Conservation (phyloP, 2,888 invertebrate species). For the Elgonia sp. region DNA sequence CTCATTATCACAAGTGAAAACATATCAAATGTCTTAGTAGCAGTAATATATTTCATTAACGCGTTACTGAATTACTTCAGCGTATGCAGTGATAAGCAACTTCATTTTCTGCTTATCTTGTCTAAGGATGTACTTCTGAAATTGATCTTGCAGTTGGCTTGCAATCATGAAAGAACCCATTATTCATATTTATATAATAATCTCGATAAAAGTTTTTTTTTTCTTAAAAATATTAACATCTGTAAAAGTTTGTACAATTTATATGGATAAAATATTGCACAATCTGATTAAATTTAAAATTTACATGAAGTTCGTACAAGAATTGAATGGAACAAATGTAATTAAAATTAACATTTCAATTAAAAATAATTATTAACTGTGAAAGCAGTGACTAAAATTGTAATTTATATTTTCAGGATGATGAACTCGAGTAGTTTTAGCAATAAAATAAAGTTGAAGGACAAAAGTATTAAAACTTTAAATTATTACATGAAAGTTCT, state of each 20-base stretch:
- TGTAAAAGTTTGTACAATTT: too few species aligned
- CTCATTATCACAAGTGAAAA: slow-evolving; percentile 51
- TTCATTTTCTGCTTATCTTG: slow-evolving; percentile 45
- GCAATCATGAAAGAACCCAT: too few species aligned
- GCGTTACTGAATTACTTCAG: slow-evolving; percentile 34
- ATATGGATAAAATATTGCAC: background rate
- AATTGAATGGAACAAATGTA: background rate
- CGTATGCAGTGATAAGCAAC: slow-evolving; percentile 31
- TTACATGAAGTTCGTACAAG: background rate
- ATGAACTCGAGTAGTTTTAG: slow-evolving; percentile 13
- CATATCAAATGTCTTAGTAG: slow-evolving; percentile 35
- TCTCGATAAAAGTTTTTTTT: too few species aligned
- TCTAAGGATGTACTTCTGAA: background rate
- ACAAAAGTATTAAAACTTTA: slow-evolving; percentile 19
- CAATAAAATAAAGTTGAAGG: slow-evolving; percentile 28
- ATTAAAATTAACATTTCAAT: slow-evolving; percentile 4
- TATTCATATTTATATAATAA: too few species aligned
- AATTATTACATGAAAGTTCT: slow-evolving; percentile 18
- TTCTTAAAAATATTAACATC: too few species aligned
- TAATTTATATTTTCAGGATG: slow-evolving; percentile 10
- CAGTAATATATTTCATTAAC: slow-evolving; percentile 50
- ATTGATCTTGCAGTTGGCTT: too few species aligned
- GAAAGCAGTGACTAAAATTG: background rate
- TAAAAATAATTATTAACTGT: slow-evolving; percentile 3
- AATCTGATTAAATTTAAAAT: background rate